phyloP scores from a whole-genome alignment of 1,140 invertebrate genomes.

The Asbolus verrucosus region DNA sequence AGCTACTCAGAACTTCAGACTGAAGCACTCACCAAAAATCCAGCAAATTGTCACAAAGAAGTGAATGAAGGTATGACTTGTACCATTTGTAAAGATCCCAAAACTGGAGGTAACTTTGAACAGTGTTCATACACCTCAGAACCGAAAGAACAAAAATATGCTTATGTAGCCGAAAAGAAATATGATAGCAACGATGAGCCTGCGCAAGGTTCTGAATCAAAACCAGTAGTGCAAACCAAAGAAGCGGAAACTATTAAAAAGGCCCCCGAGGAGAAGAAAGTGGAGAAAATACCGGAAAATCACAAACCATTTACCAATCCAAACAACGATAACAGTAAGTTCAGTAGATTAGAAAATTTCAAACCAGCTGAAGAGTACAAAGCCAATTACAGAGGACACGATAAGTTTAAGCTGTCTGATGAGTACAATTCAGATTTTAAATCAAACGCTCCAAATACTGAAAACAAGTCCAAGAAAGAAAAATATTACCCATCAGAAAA shows the following conservation, averaged over 20 bases:
- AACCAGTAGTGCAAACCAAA: constrained; percentile 32
- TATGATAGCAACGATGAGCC: constrained; percentile 67
- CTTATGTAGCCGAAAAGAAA: constrained; percentile 73
- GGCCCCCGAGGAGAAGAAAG: no score
- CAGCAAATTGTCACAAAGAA: constrained; percentile 73
- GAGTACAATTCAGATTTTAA: constrained; percentile 18
- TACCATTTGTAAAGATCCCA: constrained; percentile 74
- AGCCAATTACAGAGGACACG: constrained; percentile 2
- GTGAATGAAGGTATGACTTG: constrained; percentile 74
- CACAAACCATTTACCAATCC: background rate
- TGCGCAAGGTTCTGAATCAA: constrained; percentile 44
- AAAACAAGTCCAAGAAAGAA: constrained; percentile 20
- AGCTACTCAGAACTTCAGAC: constrained; percentile 69
- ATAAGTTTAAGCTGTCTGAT: constrained; percentile 14
- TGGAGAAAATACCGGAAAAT: constrained; percentile 51
- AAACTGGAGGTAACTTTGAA: constrained; percentile 78
- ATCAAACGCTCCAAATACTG: no score
- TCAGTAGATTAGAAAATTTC: constrained; percentile 8
- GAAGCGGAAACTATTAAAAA: constrained; percentile 25
- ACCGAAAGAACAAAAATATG: constrained; percentile 78
- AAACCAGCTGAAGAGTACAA: constrained; percentile 22
- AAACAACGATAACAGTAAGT: constrained; percentile 12
- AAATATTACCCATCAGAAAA: background rate
- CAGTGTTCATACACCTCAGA: constrained; percentile 77
- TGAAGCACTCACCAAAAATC: constrained; percentile 70